Evolutionary conservation across 2,113 vertebrate species (phyloP), one percentile per base, ranked within the genome.

Genomic region (Sapayoa aenigma): DNA sequence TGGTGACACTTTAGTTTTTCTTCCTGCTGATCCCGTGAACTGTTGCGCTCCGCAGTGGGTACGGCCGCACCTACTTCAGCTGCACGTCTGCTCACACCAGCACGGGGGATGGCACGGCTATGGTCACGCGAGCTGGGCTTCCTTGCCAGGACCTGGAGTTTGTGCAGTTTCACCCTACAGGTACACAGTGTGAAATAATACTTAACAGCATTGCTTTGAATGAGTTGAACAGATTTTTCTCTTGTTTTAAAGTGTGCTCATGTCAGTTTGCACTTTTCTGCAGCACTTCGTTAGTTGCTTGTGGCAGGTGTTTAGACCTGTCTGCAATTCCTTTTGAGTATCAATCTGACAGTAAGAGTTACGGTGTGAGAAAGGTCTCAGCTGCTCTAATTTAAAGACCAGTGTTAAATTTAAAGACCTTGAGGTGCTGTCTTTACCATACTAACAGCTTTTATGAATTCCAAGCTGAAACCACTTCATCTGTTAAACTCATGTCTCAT

Each of bases 141-240:
- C 99, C 99, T 79, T 99, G 99, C 97, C 99, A 99, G 97, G 99
- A 99, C 93, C 93, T 99, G 69, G 99, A 99, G 96, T 99, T 99
- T 69, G 99, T 99, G 49, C 99, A 99, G 98, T 99, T 99, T 94
- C 99, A 99, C 95, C 99, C 99, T 71, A 99, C 99, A 97, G 99
- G 99, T 99, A 97, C 97, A 94, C 42, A 16, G 22, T 14, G 20
- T 25, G 13, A 66, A 74, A 28, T 33, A 68, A 23, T 76, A 35
- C 28, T 67, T 78, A 12, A 12, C 2, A 82, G 5, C 3, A 0
- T 62, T 30, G 5, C 20, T 87, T 77, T 52, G 83, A 88, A 33
- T 42, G 6, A 79, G 3, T 55, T 55, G 7, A 83, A 30, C 11
- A 9, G 20, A 22, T 25, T 50, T 28, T 46, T 42, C 18, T 58